Conservation (phyloP, 2,113 vertebrate species). For the Crotophaga sulcirostris region DNA sequence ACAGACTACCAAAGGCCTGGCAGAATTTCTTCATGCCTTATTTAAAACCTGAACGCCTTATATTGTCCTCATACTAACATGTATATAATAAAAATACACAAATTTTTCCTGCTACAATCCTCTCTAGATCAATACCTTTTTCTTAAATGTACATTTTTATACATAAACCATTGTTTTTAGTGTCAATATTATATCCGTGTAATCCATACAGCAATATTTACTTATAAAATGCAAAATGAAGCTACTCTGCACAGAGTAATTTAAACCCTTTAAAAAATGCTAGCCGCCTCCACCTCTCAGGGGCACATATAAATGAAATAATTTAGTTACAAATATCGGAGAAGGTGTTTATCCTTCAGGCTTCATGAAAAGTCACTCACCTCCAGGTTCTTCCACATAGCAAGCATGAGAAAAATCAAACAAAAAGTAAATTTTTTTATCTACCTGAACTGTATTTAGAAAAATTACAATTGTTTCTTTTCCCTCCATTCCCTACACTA, state of each 20-base stretch:
- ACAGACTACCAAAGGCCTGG: neutral
- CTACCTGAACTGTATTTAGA: neutral
- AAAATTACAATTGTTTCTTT: neutral
- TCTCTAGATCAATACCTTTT: neutral
- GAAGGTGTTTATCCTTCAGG: neutral
- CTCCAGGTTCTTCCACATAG: slow-evolving; percentile 69
- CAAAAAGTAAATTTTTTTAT: neutral
- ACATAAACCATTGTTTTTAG: neutral
- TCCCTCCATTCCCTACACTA: neutral
- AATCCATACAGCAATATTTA: neutral
- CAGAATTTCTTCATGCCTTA: neutral
- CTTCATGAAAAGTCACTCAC: slow-evolving; percentile 59
- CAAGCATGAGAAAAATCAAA: slow-evolving; percentile 49
- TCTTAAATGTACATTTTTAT: neutral
- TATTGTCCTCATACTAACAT: neutral
- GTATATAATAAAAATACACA: neutral
- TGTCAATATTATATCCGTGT: neutral
- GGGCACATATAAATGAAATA: neutral
- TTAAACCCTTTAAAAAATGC: neutral
- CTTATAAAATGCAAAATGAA: neutral
- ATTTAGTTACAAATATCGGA: neutral
- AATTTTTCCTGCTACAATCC: neutral
- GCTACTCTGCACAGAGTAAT: neutral
- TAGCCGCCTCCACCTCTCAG: neutral
- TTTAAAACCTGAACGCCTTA: neutral